Evolutionary conservation across 2,113 vertebrate species (phyloP).

Genomic region (Dicaeum eximium): DNA sequence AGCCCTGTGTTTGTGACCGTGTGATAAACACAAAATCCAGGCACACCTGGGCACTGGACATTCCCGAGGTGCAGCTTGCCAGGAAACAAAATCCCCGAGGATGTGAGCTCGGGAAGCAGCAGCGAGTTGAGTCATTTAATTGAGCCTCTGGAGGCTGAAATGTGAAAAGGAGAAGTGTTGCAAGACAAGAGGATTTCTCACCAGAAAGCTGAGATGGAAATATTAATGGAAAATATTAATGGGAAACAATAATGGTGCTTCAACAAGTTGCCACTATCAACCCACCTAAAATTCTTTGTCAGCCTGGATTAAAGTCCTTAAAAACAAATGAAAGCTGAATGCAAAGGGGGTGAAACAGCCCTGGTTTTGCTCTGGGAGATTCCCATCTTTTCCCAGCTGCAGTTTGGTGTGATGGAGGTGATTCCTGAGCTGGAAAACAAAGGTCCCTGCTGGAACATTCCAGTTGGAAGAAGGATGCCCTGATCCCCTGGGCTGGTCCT

Average conservation of each 20-base stretch:
- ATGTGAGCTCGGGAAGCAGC: not conserved
- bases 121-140: not conserved
- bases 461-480: slow-evolving; percentile 30
- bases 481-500: slow-evolving; percentile 18
- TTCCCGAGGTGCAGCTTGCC: not conserved
- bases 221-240: not conserved
- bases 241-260: not conserved
- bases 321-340: not conserved
- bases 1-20: accelerated
- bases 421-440: not conserved
- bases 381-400: not conserved
- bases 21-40: not conserved
- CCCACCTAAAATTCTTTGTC: not conserved
- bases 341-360: not conserved
- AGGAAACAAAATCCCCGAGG: not conserved
- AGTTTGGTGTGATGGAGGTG: not conserved
- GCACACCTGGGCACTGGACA: not conserved
- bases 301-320: not conserved
- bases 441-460: not conserved
- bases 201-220: not conserved
- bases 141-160: not conserved
- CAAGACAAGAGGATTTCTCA: not conserved
- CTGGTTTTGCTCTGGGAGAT: not conserved
- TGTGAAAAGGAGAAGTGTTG: not conserved
- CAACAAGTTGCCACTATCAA: not conserved